Evolutionary conservation across 2,797 vertebrate genomes (phyloP), one percentile per base, ranked within the genome.

Genomic region (Sus cebifrons): DNA sequence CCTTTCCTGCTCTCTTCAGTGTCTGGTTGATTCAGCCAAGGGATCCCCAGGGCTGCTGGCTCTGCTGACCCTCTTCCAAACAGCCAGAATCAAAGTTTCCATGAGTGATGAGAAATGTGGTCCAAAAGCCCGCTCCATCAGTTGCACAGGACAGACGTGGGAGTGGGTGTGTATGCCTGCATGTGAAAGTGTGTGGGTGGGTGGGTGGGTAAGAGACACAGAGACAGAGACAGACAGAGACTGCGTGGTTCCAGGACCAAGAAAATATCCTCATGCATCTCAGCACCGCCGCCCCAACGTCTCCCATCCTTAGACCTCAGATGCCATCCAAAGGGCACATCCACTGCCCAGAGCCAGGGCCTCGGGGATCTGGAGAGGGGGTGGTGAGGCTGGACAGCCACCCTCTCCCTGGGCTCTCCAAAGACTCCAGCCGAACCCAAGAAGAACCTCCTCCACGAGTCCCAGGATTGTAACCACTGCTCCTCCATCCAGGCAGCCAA

Each of bases 51-150:
- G 74, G 70, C 64, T 84, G 64, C 60, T 3, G 8, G 71, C 92
- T 68, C 74, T 60, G 40, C 71, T n/a, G 14, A 87, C 86, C 79
- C 65, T 73, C 96, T 96, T 97, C 89, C 97, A 97, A 96, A 93
- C 11, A 84, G 60, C 91, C 89, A 91, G 96, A 94, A 86, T 96
- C 96, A 97, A 91, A 97, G 96, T 98, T 98, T 98, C 96, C 98
- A 95, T 86, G 84, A 95, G 74, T 32, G 92, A 89, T 68, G 58
- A 96, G 89, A 94, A 95, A 79, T 64, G 40, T 89, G 89, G 68
- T 84, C 96, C 86, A 14, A 81, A 67, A 93, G 58, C 88, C 75
- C 89, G 97, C 89, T 81, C 44, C 49, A 75, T 23, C 92, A 91
- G 77, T 94, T 95, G 49, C 18, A 27, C 67, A 29, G 73, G 89